Conservation (phyloP, 1,140 invertebrate species). For the Ceratina australensis region DNA sequence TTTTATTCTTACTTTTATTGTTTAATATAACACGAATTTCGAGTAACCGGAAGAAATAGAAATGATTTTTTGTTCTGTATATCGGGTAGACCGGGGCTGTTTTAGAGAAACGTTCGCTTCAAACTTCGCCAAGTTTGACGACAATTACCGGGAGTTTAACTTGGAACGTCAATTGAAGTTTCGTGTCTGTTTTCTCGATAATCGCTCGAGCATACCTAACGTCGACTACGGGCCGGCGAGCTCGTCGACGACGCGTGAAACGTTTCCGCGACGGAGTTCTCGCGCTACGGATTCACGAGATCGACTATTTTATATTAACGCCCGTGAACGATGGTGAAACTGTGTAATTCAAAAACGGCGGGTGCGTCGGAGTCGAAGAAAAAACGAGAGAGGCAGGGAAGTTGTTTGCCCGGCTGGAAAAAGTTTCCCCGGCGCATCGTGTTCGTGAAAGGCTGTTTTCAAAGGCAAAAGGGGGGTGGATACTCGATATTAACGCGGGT, state of each 20-base stretch:
- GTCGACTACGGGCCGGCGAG: background rate
- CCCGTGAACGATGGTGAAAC: background rate
- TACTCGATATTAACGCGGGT: constrained; percentile 30
- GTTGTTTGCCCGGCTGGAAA: constrained; percentile 1
- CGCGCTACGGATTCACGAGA: background rate
- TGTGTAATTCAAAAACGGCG: background rate
- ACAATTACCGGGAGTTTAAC: constrained; percentile 28
- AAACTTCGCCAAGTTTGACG: background rate
- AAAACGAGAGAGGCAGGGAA: background rate
- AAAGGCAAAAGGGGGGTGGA: constrained; percentile 6
- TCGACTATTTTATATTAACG: constrained; percentile 12
- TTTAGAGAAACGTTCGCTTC: background rate
- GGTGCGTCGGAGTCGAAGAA: background rate
- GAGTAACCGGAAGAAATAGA: background rate
- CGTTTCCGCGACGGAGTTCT: background rate
- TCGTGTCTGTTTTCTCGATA: constrained; percentile 28
- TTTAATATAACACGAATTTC: no score
- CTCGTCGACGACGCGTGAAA: constrained; percentile 3
- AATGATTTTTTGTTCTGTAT: constrained; percentile 1
- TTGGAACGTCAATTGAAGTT: constrained; percentile 31
- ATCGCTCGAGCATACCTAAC: constrained; percentile 18
- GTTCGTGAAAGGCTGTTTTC: constrained; percentile 40
- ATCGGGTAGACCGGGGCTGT: background rate
- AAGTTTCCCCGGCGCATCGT: constrained; percentile 4
- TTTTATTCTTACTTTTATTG: no score